These are phyloP conservation scores for Myanophis thanlyinensis DNA, from an alignment of 2,113 vertebrate genomes.

Conservation along the genomic window DNA sequence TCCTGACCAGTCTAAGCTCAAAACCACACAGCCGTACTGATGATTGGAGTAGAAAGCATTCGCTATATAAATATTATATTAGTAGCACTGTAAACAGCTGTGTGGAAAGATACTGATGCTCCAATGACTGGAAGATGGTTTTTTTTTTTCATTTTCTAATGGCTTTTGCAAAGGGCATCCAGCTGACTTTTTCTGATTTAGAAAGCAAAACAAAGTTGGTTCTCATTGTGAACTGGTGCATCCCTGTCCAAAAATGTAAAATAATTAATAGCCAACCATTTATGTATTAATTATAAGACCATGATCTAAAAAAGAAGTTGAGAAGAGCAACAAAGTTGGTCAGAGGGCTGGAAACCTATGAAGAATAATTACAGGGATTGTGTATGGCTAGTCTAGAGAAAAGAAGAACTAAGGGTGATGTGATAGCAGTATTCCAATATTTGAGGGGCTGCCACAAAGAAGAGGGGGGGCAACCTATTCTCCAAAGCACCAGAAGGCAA, in stretches of 20 bases:
- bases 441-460: neutral
- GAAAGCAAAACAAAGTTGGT: neutral
- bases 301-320: neutral
- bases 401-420: neutral
- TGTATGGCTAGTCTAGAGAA: neutral
- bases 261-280: neutral
- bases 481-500: neutral
- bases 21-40: neutral
- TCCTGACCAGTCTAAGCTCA: neutral
- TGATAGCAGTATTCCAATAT: neutral
- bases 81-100: neutral
- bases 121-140: neutral
- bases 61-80: rapidly evolving
- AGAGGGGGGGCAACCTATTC: neutral
- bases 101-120: neutral
- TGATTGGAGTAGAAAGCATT: neutral
- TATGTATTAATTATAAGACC: neutral
- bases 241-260: neutral
- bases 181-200: neutral
- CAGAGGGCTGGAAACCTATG: neutral
- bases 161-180: neutral
- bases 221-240: neutral
- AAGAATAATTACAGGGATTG: neutral
- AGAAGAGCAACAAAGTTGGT: neutral
- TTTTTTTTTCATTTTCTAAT: neutral